Conservation (phyloP, 1,140 invertebrate species). For the Drosophila serrata region DNA sequence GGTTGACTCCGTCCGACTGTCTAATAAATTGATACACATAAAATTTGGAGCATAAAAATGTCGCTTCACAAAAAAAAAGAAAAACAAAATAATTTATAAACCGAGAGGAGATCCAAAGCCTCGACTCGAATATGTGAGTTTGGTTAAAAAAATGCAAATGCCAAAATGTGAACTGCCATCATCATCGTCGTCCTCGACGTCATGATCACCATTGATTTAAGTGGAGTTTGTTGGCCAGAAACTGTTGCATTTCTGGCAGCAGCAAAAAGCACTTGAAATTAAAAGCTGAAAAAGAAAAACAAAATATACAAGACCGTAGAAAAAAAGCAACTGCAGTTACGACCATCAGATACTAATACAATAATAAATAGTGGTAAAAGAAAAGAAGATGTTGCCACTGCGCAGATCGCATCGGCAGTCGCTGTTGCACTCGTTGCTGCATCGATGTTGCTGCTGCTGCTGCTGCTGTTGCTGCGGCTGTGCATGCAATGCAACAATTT, state of each 20-base stretch:
- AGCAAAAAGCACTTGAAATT: constrained; percentile 60
- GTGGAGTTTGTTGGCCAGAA: constrained; percentile 59
- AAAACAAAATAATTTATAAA: constrained; percentile 26
- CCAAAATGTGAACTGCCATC: constrained; percentile 76
- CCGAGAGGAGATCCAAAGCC: constrained; percentile 26
- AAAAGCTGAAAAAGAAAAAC: constrained; percentile 38
- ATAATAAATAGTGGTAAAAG: constrained; percentile 61
- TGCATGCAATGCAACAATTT: constrained; percentile 80
- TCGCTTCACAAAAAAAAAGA: constrained; percentile 50
- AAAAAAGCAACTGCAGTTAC: constrained; percentile 46
- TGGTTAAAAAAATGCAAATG: constrained; percentile 74
- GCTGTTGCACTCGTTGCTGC: constrained; percentile 25
- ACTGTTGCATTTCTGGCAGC: constrained; percentile 71
- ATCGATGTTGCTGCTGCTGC: constrained; percentile 12
- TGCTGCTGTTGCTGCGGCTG: constrained; percentile 23
- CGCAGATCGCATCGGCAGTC: constrained; percentile 55
- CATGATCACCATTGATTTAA: constrained; percentile 73
- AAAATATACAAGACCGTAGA: constrained; percentile 32
- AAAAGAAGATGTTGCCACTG: constrained; percentile 77
- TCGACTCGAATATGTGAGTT: constrained; percentile 37
- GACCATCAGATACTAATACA: constrained; percentile 56
- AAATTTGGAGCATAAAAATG: constrained; percentile 82
- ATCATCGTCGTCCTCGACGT: constrained; percentile 35
- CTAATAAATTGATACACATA: constrained; percentile 78
- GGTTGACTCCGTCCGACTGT: constrained; percentile 68